Base-by-base conservation (phyloP, 2,888 invertebrate species). In the Gortyna flavago region DNA sequence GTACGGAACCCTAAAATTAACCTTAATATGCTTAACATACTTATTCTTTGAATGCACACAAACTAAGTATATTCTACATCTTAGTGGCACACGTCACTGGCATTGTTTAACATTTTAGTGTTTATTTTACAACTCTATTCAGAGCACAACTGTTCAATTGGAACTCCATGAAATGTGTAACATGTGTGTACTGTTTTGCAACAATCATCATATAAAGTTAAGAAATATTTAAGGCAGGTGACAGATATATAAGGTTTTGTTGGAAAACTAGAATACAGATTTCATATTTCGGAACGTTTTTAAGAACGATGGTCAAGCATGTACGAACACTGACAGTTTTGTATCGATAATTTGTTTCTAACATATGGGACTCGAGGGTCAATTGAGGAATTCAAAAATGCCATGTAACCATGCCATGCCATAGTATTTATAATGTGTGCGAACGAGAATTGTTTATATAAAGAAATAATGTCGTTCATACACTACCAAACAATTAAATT, bases 91-190 rank as follows among this genome's bases (percentile, higher is more conserved):
- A 75, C 68, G 61, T 72, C 32, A 32, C 3, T 32, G 6, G 48
- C 29, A 62, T 75, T 70, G 78, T 85, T 74, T 32, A 35, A 66
- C 16, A 67, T 44, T 77, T 74, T 65, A 85, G 18, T 80, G 67
- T 85, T 78, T 83, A 75, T 61, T 72, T 84, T 65, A 81, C 48
- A 70, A 65, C 57, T 32, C 32, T 75, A 83, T 85, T 78, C 75
- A 72, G 57, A 62, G 21, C 66, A 38, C 83, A 85, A 62, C 75
- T 85, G 84, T 82, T 72, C 83, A 84, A 84, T 75, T 78, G 57
- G 54, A 75, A 70, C 13, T 0, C 35, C 29, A 68, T 73, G 65
- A 38, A 72, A 70, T 70, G 64, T 59, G 48, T 65, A 38, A n/a
- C 41, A 54, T 70, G 25, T 75, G 51, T 62, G 18, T 29, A 48